These are phyloP conservation scores for Chlamydotis undulata DNA, from an alignment of 2,113 vertebrate species.

Conservation along the genomic window DNA sequence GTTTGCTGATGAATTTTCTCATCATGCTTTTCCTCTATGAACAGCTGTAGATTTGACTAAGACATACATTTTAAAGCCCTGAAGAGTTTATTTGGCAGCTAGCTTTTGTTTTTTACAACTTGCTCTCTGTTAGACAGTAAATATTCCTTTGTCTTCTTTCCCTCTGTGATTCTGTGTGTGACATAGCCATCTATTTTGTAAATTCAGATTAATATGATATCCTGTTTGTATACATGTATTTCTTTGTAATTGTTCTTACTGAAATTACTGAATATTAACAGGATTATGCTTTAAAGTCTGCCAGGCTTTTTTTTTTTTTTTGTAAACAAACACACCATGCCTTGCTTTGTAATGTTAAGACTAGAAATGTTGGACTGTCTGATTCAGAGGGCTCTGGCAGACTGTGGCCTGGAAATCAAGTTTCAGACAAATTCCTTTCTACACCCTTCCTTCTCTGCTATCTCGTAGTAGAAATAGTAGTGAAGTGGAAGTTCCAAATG, in stretches of 20 bases:
- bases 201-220: background rate
- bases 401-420: background rate
- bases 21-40: background rate
- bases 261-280: background rate
- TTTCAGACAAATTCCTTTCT: background rate
- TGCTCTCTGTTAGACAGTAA: background rate
- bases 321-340: fast-evolving
- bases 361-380: background rate
- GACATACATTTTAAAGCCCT: background rate
- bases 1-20: background rate
- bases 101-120: background rate
- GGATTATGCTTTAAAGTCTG: background rate
- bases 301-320: background rate
- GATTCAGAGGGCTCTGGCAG: background rate
- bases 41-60: constrained; percentile 22
- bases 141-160: background rate
- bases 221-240: background rate
- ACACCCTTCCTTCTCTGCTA: background rate
- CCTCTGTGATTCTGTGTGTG: background rate
- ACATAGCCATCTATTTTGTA: constrained; percentile 7
- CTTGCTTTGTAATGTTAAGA: background rate
- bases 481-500: background rate
- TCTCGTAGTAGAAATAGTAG: fast-evolving
- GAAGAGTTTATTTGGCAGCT: background rate
- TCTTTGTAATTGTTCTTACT: background rate